Evolutionary conservation across 2,888 invertebrate species (phyloP).

Genomic region (Stenoptilia bipunctidactyla): DNA sequence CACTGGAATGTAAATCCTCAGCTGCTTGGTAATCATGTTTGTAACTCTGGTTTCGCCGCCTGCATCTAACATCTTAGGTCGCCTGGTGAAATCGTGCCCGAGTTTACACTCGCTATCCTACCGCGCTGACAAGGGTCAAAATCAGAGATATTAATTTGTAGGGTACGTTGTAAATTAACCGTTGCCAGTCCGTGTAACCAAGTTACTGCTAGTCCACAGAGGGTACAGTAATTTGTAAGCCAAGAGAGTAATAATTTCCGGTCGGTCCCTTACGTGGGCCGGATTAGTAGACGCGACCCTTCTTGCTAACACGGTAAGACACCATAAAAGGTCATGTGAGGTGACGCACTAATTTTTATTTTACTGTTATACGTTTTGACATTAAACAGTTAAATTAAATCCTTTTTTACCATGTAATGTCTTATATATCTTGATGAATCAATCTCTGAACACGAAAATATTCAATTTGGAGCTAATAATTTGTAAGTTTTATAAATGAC

Average conservation of each 20-base stretch:
- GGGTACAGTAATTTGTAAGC: slow-evolving; percentile 51
- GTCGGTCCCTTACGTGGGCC: slow-evolving; percentile 20
- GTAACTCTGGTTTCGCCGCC: slow-evolving; percentile 5
- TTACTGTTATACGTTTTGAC: too few species aligned
- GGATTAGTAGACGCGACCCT: slow-evolving; percentile 18
- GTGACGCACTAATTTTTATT: too few species aligned
- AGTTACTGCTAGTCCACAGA: slow-evolving; percentile 33
- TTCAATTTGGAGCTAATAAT: too few species aligned
- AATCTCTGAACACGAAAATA: too few species aligned
- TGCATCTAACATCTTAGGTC: slow-evolving; percentile 20
- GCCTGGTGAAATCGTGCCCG: slow-evolving; percentile 23
- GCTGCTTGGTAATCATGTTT: too few species aligned
- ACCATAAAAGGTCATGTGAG: too few species aligned
- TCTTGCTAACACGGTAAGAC: too few species aligned
- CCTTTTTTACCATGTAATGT: too few species aligned
- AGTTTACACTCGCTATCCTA: slow-evolving; percentile 18
- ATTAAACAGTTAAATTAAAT: too few species aligned
- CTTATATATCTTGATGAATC: too few species aligned
- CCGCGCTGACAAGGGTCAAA: slow-evolving; percentile 62
- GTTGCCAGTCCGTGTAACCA: slow-evolving; percentile 48
- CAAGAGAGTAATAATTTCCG: slow-evolving; percentile 50
- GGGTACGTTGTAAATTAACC: slow-evolving; percentile 61
- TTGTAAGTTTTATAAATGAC: too few species aligned
- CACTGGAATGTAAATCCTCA: too few species aligned
- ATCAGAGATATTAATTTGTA: slow-evolving; percentile 69